Conservation (phyloP, 2,113 vertebrate genomes). For the Redunca redunca region DNA sequence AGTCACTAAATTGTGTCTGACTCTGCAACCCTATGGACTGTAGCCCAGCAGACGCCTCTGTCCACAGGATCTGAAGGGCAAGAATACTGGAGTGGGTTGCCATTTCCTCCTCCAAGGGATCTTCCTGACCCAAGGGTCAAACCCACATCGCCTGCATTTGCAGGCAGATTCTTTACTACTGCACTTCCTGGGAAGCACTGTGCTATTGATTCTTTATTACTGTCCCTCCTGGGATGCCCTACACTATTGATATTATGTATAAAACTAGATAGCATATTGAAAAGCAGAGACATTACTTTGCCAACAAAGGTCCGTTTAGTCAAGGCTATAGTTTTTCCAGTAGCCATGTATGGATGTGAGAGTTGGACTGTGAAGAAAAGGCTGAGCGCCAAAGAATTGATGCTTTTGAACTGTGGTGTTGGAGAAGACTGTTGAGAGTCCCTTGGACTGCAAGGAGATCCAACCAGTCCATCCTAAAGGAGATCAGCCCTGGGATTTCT, state of each 20-base stretch:
- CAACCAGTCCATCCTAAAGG: no score
- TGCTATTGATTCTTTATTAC: not conserved
- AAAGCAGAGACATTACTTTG: no score
- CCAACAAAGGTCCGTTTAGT: no score
- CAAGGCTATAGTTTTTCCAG: no score
- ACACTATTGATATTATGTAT: no score
- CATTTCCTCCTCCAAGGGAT: not conserved
- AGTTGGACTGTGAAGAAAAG: no score
- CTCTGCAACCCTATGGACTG: not conserved
- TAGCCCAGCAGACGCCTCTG: not conserved
- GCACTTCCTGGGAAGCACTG: not conserved
- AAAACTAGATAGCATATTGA: not conserved
- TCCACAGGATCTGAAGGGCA: not conserved
- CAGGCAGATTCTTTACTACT: not conserved
- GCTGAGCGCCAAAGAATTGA: no score
- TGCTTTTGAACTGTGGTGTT: no score
- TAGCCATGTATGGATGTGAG: no score
- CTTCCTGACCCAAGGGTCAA: not conserved
- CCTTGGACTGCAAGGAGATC: no score
- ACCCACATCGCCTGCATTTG: not conserved
- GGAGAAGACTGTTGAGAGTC: no score
- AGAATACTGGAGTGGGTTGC: not conserved
- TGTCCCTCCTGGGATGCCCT: not conserved
- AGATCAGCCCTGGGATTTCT: no score
- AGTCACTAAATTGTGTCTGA: not conserved